phyloP scores from a whole-genome alignment of 2,888 invertebrate species.

The Silvanus unidentatus region DNA sequence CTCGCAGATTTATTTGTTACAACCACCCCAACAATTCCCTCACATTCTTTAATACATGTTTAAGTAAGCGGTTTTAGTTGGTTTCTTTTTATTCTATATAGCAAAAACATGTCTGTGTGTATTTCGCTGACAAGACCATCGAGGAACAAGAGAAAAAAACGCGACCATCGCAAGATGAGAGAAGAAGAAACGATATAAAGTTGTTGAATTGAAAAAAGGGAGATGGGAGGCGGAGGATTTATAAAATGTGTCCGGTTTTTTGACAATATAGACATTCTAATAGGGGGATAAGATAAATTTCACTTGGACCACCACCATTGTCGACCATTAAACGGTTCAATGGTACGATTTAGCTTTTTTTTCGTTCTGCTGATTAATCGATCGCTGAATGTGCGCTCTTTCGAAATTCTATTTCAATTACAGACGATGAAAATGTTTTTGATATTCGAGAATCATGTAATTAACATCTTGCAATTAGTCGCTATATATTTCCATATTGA shows the following conservation, averaged over 20 bases:
- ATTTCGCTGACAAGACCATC: constrained; percentile 22
- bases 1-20: constrained; percentile 35
- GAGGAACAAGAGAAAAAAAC: constrained; percentile 13
- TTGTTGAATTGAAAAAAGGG: constrained; percentile 5
- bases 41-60: constrained; percentile 35
- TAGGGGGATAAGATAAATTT: constrained; percentile 29
- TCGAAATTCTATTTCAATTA: too few relatives aligned
- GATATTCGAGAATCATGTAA: too few relatives aligned
- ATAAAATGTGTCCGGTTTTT: constrained; percentile 37
- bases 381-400: too few relatives aligned
- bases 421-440: too few relatives aligned
- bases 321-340: too few relatives aligned
- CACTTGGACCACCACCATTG: constrained; percentile 2
- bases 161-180: background rate
- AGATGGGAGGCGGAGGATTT: constrained; percentile 24
- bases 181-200: constrained; percentile 1
- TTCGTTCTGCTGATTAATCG: too few relatives aligned
- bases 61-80: constrained; percentile 30
- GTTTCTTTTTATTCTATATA: constrained; percentile 14
- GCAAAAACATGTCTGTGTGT: constrained; percentile 28
- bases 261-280: constrained; percentile 29
- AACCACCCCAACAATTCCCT: constrained; percentile 32
- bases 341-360: too few relatives aligned
- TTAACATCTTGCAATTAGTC: too few relatives aligned
- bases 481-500: too few relatives aligned